phyloP scores from a whole-genome alignment of 2,797 vertebrate genomes.

The Myripristis murdjan region DNA sequence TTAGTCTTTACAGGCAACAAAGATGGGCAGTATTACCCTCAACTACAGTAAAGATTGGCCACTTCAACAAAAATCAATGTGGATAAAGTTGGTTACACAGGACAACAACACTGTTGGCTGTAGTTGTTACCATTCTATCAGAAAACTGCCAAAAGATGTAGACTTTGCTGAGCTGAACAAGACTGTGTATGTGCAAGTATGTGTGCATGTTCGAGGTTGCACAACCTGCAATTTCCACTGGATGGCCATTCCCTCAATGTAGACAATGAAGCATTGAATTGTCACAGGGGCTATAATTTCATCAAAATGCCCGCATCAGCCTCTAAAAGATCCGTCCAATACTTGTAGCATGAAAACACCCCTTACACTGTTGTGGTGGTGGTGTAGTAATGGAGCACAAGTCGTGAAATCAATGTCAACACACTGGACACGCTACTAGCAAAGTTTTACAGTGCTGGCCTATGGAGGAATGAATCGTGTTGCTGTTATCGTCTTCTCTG shows the following conservation, averaged over 20 bases:
- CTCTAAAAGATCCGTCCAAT: neutral
- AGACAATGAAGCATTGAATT: slow-evolving; percentile 11
- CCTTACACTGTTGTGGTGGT: too few relatives aligned
- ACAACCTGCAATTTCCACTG: slow-evolving; percentile 21
- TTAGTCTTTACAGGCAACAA: too few relatives aligned
- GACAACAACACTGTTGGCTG: neutral
- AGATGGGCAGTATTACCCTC: neutral
- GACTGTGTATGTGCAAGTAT: slow-evolving; percentile 19
- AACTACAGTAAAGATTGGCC: neutral
- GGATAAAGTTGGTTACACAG: neutral
- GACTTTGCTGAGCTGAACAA: neutral
- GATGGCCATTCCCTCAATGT: slow-evolving; percentile 12
- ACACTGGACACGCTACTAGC: neutral
- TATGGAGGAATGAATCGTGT: slow-evolving; percentile 1
- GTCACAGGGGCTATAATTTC: slow-evolving; percentile 36
- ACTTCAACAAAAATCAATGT: neutral
- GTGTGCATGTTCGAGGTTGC: slow-evolving; percentile 1
- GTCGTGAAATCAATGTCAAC: too few relatives aligned
- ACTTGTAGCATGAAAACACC: slow-evolving; percentile 1
- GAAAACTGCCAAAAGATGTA: neutral
- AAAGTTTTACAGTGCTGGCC: slow-evolving; percentile 3
- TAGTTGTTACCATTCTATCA: neutral
- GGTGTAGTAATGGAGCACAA: too few relatives aligned
- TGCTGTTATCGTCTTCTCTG: too few relatives aligned
- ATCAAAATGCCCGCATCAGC: slow-evolving; percentile 23